These are phyloP conservation scores for Oscheius sp. DNA, from an alignment of 2,888 invertebrate species.

Conservation along the genomic window DNA sequence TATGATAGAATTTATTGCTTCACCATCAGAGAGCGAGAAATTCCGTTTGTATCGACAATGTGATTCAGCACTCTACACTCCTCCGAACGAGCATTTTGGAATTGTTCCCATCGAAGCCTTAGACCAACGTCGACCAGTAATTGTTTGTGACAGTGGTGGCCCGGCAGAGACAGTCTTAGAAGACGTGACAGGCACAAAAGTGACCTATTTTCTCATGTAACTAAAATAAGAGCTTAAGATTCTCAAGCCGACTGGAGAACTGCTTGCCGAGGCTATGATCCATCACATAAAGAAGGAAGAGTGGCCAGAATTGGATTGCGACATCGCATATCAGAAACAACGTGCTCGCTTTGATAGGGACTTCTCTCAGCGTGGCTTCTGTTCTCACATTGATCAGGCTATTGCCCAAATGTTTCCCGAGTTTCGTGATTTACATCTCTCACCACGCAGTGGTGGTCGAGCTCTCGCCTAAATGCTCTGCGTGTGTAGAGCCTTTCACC, in stretches of 20 bases:
- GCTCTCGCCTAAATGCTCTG: slow-evolving; percentile 9
- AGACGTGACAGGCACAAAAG: slow-evolving; percentile 71
- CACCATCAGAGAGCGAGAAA: slow-evolving; percentile 72
- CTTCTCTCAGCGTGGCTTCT: slow-evolving; percentile 66
- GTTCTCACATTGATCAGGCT: slow-evolving; percentile 64
- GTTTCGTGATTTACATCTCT: slow-evolving; percentile 1
- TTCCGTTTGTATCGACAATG: slow-evolving; percentile 70
- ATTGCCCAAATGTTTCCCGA: slow-evolving; percentile 58
- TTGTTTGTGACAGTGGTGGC: slow-evolving; percentile 94
- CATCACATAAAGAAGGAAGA: slow-evolving; percentile 62
- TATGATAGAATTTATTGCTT: slow-evolving; percentile 72
- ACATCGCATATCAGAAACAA: slow-evolving; percentile 62
- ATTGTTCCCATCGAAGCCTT: slow-evolving; percentile 98
- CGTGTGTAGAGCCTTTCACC: not conserved
- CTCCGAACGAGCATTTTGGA: slow-evolving; percentile 96
- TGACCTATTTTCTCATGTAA: slow-evolving; percentile 38
- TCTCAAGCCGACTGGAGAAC: slow-evolving; percentile 59
- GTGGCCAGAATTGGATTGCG: slow-evolving; percentile 66
- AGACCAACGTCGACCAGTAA: slow-evolving; percentile 89
- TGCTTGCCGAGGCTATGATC: slow-evolving; percentile 66
- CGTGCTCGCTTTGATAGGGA: slow-evolving; percentile 62
- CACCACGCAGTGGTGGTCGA: not conserved
- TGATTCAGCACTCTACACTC: slow-evolving; percentile 82
- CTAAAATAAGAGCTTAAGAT: slow-evolving; percentile 44
- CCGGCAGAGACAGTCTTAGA: slow-evolving; percentile 86